phyloP scores from a whole-genome alignment of 2,888 invertebrate species.

The Heliconius cydno region DNA sequence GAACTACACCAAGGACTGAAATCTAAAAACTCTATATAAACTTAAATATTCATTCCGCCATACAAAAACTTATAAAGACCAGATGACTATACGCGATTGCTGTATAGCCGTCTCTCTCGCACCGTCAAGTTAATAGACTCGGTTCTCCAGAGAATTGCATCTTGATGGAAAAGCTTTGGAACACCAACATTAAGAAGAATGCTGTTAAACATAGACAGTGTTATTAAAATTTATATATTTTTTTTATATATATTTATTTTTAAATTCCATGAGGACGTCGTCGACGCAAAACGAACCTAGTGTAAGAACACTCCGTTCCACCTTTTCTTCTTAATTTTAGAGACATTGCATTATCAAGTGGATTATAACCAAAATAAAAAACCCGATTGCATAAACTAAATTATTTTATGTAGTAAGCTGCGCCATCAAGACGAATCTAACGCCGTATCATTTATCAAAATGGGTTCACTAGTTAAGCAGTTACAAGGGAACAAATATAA shows the following conservation, averaged over 20 bases:
- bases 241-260: neutral
- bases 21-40: neutral
- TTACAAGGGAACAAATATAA: too few species aligned
- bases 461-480: too few species aligned
- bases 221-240: neutral
- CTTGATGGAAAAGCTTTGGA: constrained; percentile 45
- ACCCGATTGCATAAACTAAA: too few species aligned
- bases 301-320: too few species aligned
- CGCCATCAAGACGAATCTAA: too few species aligned
- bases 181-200: constrained; percentile 40
- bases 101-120: constrained; percentile 36
- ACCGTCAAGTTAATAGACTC: constrained; percentile 44
- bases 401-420: too few species aligned
- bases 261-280: neutral
- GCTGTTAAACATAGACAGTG: constrained; percentile 27
- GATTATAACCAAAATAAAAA: too few species aligned
- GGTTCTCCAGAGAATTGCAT: constrained; percentile 40
- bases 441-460: too few species aligned
- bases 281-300: too few species aligned
- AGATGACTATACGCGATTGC: constrained; percentile 13
- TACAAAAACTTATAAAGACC: constrained; percentile 13
- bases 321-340: too few species aligned
- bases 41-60: neutral
- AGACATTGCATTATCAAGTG: too few species aligned
- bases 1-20: neutral